Percentiles rank a stretch among this genome's conserved stretches.
These are phyloP conservation scores for Gobio occitaniae DNA, from an alignment of 2,797 vertebrate species.

Conservation along the genomic window DNA sequence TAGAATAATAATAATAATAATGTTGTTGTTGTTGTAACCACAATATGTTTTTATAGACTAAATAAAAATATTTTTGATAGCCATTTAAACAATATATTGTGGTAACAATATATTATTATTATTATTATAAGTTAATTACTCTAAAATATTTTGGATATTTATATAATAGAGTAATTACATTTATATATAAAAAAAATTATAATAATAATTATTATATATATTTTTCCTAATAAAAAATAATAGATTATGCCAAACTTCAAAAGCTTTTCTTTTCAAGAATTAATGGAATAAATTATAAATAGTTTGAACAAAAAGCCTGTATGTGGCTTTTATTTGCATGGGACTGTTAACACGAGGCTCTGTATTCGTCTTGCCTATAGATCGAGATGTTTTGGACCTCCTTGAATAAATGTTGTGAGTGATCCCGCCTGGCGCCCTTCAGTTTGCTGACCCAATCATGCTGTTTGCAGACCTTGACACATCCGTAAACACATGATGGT, in stretches of 20 bases:
- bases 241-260: not conserved
- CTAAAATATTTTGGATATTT: not conserved
- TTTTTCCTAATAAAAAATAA: not conserved
- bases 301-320: not conserved
- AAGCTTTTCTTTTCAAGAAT: not conserved
- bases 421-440: not conserved
- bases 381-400: not conserved
- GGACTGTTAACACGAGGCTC: not conserved
- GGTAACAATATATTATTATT: too few species aligned
- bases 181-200: not conserved
- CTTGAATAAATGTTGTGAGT: not conserved
- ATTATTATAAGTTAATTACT: too few species aligned
- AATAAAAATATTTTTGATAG: too few species aligned
- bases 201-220: too few species aligned
- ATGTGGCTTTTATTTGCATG: not conserved
- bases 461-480: conserved; percentile 14
- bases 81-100: too few species aligned
- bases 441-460: conserved; percentile 36
- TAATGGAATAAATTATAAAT: not conserved
- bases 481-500: conserved; percentile 21
- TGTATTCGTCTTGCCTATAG: not conserved
- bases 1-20: too few species aligned
- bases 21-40: too few species aligned
- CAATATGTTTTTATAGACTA: not conserved
- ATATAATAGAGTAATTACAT: not conserved